Evolutionary conservation across 2,797 vertebrate species (phyloP), one percentile per base, ranked within the genome.

Genomic region (Poeciliopsis turneri): DNA sequence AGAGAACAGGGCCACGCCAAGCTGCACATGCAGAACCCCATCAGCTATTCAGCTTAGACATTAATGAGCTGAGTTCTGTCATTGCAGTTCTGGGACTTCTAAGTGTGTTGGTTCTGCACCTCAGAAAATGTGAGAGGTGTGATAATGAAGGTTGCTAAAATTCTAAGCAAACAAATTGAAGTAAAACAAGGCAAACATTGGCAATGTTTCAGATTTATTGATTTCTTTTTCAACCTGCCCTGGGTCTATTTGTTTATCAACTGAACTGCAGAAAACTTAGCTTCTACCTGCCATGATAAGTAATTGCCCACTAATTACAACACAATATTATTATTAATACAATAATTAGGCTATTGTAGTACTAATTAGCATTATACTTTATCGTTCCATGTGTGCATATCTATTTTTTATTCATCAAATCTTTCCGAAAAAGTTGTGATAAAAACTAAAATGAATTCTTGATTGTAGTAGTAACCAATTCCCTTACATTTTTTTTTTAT

Each of bases 31-130:
- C 70, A 71, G 75, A 36, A 69, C 61, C 82, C 78, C 85, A 87
- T 87, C 85, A 91, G 87, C 92, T 69, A 85, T 75, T 87, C 85
- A 79, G 91, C 91, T 92, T 88, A 92, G 92, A 93, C 91, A 88
- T 92, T 94, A 91, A 92, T 90, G 91, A 92, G 87, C 74, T 69
- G 57, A 85, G 85, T 86, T 87, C 82, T 59, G 84, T 86, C 79
- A 78, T 82, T 89, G 87, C 83, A 75, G 86, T 84, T 83, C 80
- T 77, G 81, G 10, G 70, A 84, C 74, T 81, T 57, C 78, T 82
- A 53, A 75, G 85, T 81, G 75, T 72, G 23, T 76, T 80, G 36
- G 28, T 72, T 82, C 53, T 53, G 66, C 57, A 30, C 51, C 59
- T 72, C 49, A 20, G 69, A 72, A 11, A 73, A 64, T 51, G 51